Conservation (phyloP, 1,140 invertebrate genomes). For the Xylocopa sonorina region DNA sequence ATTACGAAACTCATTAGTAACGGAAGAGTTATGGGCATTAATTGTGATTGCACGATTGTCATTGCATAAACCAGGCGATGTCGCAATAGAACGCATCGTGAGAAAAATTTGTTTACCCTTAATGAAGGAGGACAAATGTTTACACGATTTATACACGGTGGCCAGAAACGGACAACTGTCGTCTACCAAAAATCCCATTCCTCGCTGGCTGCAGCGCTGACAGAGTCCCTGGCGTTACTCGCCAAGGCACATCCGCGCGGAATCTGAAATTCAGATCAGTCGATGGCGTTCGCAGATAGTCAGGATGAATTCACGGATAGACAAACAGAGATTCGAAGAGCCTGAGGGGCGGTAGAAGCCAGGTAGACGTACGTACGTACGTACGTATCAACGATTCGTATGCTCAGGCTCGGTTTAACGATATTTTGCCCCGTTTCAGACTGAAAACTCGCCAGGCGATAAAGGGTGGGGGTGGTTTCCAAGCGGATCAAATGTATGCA, state of each 20-base stretch:
- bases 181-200: slow-evolving; percentile 41
- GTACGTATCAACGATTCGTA: slow-evolving; percentile 39
- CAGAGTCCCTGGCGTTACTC: slow-evolving; percentile 38
- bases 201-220: slow-evolving; percentile 8
- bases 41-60: no score
- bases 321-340: slow-evolving; percentile 46
- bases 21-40: not conserved
- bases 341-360: not conserved
- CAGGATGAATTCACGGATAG: slow-evolving; percentile 52
- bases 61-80: no score
- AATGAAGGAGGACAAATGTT: no score
- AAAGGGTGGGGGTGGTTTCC: not conserved
- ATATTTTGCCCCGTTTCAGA: slow-evolving; percentile 26
- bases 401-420: slow-evolving; percentile 31
- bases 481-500: not conserved
- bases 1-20: not conserved
- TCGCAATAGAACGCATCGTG: no score
- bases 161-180: no score
- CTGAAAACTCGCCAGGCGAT: not conserved
- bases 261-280: slow-evolving; percentile 56
- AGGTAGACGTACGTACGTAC: not conserved
- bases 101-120: no score
- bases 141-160: no score
- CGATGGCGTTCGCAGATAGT: slow-evolving; percentile 47
- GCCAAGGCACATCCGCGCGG: not conserved